Evolutionary conservation across 2,797 vertebrate genomes (phyloP), one percentile per base, ranked within the genome.

Genomic region (Sparus aurata): DNA sequence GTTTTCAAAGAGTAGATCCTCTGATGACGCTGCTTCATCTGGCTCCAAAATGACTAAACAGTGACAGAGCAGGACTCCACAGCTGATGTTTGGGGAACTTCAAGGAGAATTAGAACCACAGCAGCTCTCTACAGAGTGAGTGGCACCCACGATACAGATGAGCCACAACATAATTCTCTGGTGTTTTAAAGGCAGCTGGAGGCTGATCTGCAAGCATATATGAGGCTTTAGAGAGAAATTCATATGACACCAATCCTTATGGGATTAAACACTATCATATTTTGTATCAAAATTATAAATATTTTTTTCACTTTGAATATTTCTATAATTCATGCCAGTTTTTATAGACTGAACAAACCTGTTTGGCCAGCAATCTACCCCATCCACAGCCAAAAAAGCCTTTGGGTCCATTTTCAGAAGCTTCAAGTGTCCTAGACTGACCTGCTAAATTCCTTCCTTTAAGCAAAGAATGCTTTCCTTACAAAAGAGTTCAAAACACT

Each of bases 41-140:
- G 77, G 66, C 80, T 84, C 76, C 76, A 66, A 67, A 59, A 77
- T 88, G 83, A 92, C 87, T 89, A 73, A 89, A 87, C 66, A 17
- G 82, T 89, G 89, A 90, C 81, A 84, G 61, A 84, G 87, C 90
- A 81, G 72, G 60, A 61, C 73, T 67, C 47, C 12, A 59, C 82
- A 89, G 87, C 79, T 82, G 87, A 84, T 80, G 79, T 67, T 75
- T 43, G 54, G 64, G 43, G 12, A 67, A 53, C 62, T 67, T 82
- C 50, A 84, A 67, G 61, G 49, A 70, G 79, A 69, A 47, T 46
- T 50, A 41, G 25, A 82, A 73, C 77, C 63, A 2, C 77, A 78
- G 67, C 17, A 46, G 45, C 25, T 55, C 41, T 70, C 61, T 72
- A 45, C 55, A 67, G 4, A 80, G 62, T 38, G 38, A 81, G 18